Evolutionary conservation across 2,113 vertebrate genomes (phyloP).

Genomic region (Nothobranchius furzeri): DNA sequence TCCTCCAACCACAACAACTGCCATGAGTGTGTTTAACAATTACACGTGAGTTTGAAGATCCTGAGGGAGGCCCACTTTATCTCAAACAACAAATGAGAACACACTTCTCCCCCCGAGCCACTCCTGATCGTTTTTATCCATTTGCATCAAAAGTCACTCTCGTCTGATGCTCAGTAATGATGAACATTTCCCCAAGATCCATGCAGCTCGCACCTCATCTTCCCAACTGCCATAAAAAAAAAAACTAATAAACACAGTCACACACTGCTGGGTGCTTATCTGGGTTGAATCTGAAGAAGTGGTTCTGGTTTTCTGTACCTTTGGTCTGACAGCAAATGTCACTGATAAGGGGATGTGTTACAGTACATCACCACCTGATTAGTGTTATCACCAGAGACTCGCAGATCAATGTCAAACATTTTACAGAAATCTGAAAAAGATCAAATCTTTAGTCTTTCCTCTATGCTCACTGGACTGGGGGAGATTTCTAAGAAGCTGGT

Average conservation of each 20-base stretch:
- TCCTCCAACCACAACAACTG: no score
- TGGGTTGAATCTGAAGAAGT: constrained; percentile 5
- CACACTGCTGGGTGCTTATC: not conserved
- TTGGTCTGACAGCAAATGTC: constrained; percentile 12
- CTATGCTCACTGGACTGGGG: no score
- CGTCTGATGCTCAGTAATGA: not conserved
- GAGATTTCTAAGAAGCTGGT: no score
- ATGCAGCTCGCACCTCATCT: not conserved
- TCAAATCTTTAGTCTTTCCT: no score
- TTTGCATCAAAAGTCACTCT: not conserved
- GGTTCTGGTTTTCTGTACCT: not conserved
- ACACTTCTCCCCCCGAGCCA: not conserved
- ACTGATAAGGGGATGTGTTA: no score
- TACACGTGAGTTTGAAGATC: no score
- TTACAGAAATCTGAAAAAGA: not conserved
- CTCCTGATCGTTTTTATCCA: constrained; percentile 6
- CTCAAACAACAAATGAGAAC: not conserved
- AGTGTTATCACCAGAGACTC: constrained; percentile 15
- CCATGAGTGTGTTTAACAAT: no score
- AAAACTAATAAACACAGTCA: not conserved
- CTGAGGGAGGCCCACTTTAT: not conserved
- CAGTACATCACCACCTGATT: constrained; percentile 42
- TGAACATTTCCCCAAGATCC: not conserved
- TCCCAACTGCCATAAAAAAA: constrained; percentile 3
- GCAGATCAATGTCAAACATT: constrained; percentile 39